A percentile compares a stretch with the other conserved stretches of the same genome.
Evolutionary conservation across 2,888 invertebrate genomes (phyloP).

Genomic region (Eupeodes latifasciatus): DNA sequence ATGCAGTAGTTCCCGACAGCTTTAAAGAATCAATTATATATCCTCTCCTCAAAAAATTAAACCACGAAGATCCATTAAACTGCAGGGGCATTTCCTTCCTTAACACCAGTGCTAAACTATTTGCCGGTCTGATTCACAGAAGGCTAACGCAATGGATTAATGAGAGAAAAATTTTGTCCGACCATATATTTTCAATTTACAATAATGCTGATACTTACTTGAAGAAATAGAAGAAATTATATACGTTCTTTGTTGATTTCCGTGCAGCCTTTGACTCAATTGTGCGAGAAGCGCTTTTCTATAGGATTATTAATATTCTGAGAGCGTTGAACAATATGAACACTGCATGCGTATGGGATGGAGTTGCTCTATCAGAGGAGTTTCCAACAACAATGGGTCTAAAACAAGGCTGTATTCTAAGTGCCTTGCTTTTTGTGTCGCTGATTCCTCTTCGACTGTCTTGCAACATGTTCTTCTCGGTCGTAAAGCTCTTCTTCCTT

Average conservation of each 20-base stretch:
- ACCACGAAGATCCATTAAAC: background rate
- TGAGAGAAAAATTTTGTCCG: background rate
- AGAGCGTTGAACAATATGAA: background rate
- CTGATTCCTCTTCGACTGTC: too few species aligned
- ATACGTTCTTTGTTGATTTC: background rate
- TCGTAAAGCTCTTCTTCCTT: too few species aligned
- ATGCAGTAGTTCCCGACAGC: background rate
- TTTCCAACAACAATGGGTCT: background rate
- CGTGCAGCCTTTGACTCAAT: background rate
- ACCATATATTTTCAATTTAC: background rate
- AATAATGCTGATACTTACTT: slow-evolving; percentile 11
- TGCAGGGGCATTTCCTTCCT: background rate
- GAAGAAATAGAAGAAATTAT: slow-evolving; percentile 6
- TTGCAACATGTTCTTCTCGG: too few species aligned
- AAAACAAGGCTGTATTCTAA: background rate
- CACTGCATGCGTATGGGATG: background rate
- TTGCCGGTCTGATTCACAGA: background rate
- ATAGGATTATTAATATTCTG: background rate
- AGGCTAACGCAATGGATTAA: background rate
- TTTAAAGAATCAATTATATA: background rate
- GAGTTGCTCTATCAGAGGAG: background rate
- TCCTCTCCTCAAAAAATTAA: background rate
- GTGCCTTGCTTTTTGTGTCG: background rate
- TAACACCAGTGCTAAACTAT: background rate
- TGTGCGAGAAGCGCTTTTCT: background rate